Percentiles rank a stretch among this genome's conserved stretches.
These are phyloP conservation scores for Proales similis DNA, from an alignment of 1,140 invertebrate genomes.

Conservation along the genomic window DNA sequence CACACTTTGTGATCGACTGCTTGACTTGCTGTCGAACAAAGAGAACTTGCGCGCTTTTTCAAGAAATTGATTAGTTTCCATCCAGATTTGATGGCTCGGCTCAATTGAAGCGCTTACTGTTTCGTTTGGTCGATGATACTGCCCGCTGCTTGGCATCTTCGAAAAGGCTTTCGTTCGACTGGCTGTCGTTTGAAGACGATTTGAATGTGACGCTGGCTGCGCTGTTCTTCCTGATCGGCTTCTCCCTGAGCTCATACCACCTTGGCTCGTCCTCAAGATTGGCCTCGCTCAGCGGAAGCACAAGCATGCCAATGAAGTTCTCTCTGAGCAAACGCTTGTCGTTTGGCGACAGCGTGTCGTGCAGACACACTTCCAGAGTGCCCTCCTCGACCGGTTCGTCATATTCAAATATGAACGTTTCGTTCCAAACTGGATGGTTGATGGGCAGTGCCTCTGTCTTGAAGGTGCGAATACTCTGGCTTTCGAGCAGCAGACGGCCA, in stretches of 20 bases:
- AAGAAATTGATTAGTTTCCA: constrained; percentile 2
- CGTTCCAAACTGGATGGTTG: constrained; percentile 79
- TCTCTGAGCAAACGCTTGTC: constrained; percentile 53
- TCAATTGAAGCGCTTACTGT: too few species aligned
- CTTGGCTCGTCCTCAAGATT: constrained; percentile 74
- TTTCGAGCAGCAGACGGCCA: constrained; percentile 21
- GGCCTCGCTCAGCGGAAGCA: constrained; percentile 65
- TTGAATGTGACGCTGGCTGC: constrained; percentile 36
- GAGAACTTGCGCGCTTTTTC: constrained; percentile 12
- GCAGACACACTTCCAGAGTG: constrained; percentile 45
- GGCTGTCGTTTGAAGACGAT: constrained; percentile 31
- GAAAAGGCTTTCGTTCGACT: constrained; percentile 27
- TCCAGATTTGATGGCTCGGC: not conserved
- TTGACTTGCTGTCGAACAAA: too few species aligned
- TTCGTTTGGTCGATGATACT: too few species aligned
- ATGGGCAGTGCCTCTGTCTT: constrained; percentile 43
- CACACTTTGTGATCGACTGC: too few species aligned
- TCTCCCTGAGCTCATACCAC: constrained; percentile 65
- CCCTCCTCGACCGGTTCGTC: constrained; percentile 63
- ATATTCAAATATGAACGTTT: constrained; percentile 70
- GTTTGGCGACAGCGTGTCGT: constrained; percentile 9
- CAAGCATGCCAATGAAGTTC: constrained; percentile 58
- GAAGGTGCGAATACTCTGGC: constrained; percentile 15
- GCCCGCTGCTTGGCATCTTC: too few species aligned
- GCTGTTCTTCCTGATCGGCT: constrained; percentile 23